Evolutionary conservation across 1,140 invertebrate genomes (phyloP).

Genomic region (Bradysia coprophila): DNA sequence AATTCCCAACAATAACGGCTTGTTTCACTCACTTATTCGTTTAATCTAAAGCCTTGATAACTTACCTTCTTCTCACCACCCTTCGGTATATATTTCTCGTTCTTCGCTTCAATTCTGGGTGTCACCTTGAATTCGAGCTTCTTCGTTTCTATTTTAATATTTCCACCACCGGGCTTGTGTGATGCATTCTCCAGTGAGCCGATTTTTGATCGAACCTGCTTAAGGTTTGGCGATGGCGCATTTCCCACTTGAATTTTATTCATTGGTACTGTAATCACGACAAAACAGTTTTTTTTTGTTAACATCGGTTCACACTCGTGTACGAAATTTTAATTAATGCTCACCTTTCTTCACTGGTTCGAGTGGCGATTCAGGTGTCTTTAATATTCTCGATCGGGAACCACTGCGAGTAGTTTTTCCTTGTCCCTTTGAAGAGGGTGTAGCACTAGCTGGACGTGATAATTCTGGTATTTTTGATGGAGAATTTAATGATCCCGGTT

Average conservation of each 20-base stretch:
- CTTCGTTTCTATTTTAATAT: conserved; percentile 75
- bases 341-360: conserved; percentile 56
- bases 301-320: not conserved
- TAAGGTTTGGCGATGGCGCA: conserved; percentile 78
- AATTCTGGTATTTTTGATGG: conserved; percentile 20
- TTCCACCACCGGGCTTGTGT: conserved; percentile 81
- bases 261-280: conserved; percentile 52
- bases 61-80: conserved; percentile 84
- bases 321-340: conserved; percentile 5
- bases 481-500: conserved; percentile 20
- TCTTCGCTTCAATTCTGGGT: conserved; percentile 74
- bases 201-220: conserved; percentile 82
- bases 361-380: conserved; percentile 16
- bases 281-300: not conserved
- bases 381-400: conserved; percentile 20
- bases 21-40: no score
- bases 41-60: not conserved
- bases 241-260: conserved; percentile 83
- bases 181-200: conserved; percentile 83
- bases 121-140: conserved; percentile 72
- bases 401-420: conserved; percentile 16
- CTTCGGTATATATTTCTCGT: conserved; percentile 72
- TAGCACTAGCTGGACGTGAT: conserved; percentile 21
- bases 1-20: no score
- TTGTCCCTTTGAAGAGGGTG: conserved; percentile 19